These are phyloP conservation scores for Pseudopleuronectes americanus DNA, from an alignment of 2,797 vertebrate genomes.

Conservation along the genomic window DNA sequence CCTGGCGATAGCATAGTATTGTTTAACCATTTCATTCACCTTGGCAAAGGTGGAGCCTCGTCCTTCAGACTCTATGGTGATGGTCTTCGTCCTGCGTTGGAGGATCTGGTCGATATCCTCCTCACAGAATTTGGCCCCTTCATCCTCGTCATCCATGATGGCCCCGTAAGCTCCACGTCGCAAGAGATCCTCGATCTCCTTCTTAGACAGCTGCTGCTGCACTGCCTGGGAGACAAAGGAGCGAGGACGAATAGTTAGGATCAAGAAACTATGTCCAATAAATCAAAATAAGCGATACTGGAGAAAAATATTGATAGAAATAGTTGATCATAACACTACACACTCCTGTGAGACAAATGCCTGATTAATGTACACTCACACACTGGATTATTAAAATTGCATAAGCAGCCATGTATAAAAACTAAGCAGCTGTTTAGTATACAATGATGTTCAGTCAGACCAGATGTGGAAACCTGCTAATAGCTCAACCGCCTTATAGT, in stretches of 20 bases:
- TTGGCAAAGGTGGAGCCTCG: conserved; percentile 98
- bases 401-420: conserved; percentile 23
- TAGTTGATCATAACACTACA: not conserved
- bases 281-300: not conserved
- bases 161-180: conserved; percentile 96
- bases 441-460: conserved; percentile 58
- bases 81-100: conserved; percentile 96
- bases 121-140: conserved; percentile 98
- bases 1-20: not conserved
- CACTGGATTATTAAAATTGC: conserved; percentile 18
- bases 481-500: conserved; percentile 48
- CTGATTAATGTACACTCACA: not conserved
- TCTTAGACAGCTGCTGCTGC: conserved; percentile 98
- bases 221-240: conserved; percentile 72
- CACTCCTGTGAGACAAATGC: not conserved
- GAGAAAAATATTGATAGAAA: conserved; percentile 4
- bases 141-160: conserved; percentile 99
- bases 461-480: conserved; percentile 61
- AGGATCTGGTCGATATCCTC: conserved; percentile 99
- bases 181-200: conserved; percentile 97
- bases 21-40: conserved; percentile 73
- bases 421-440: conserved; percentile 50
- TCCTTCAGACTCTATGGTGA: conserved; percentile 98
- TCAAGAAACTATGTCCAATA: not conserved
- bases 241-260: not conserved